Evolutionary conservation across 2,888 invertebrate genomes (phyloP).

Genomic region (Eugnorisma glareosa): DNA sequence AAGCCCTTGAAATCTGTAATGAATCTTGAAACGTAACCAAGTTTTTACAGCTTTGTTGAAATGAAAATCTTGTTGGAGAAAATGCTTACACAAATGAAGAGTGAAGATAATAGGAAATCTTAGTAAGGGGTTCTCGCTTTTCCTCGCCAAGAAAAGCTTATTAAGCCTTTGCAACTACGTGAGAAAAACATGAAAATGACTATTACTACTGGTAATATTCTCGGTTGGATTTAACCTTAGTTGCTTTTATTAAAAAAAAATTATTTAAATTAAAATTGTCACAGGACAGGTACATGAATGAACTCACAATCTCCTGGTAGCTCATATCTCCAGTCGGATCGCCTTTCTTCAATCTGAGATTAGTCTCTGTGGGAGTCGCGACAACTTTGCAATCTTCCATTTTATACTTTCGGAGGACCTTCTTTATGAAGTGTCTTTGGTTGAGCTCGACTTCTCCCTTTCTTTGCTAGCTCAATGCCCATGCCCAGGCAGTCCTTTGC

Average conservation of each 20-base stretch:
- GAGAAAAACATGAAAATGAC: not conserved
- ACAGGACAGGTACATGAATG: too few relatives aligned
- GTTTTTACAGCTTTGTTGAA: conserved; percentile 15
- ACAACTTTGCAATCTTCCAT: too few relatives aligned
- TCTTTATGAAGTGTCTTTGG: too few relatives aligned
- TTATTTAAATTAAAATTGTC: too few relatives aligned
- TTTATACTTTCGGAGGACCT: too few relatives aligned
- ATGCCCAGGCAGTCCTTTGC: too few relatives aligned
- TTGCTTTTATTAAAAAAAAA: not conserved
- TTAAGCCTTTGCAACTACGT: not conserved
- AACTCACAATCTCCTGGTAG: too few relatives aligned
- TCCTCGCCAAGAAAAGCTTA: not conserved
- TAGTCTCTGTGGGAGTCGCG: too few relatives aligned
- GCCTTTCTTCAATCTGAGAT: too few relatives aligned
- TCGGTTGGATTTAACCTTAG: not conserved
- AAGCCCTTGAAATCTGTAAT: conserved; percentile 17
- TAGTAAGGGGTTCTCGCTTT: not conserved
- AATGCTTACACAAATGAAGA: conserved; percentile 14
- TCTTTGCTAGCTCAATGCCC: too few relatives aligned
- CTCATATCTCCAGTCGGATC: too few relatives aligned
- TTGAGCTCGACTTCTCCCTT: too few relatives aligned
- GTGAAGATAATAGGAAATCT: conserved; percentile 8
- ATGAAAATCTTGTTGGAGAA: conserved; percentile 22
- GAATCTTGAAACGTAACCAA: conserved; percentile 29
- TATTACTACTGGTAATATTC: not conserved